Evolutionary conservation across 2,113 vertebrate species (phyloP), one percentile per base, ranked within the genome.

Genomic region (Lagopus muta): DNA sequence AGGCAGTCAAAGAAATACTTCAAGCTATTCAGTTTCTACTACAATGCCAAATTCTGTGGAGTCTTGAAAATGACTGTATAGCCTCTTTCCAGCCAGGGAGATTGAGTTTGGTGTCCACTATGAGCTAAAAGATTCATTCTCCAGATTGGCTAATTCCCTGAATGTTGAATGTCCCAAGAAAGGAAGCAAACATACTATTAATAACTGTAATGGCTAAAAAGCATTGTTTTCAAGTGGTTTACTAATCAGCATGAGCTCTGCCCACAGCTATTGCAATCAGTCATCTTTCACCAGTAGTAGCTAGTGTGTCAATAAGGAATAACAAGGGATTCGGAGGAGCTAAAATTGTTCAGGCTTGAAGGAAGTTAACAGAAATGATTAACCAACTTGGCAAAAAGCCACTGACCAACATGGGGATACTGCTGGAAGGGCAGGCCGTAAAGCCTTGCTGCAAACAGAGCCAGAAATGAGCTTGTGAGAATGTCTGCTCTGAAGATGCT

Each of bases 21-120:
- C 47, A 11, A 73, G 25, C 66, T 43, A 66, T n/a, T 30, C 22
- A 80, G 13, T 20, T 76, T 45, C 76, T 28, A 4, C 34, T 27
- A 30, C 57, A 83, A 61, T 15, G 67, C 24, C 57, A 42, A 47
- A 61, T 13, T 8, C 2, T 18, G 2, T 6, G 11, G 30, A 20
- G 43, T 28, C 38, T 42, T 9, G 42, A 36, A 38, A 48, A 38
- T 0, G 3, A n/a, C 16, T 4, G 0, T 20, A 3, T 4, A 20
- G 17, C 52, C 76, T 45, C 19, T 6, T 55, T 40, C 38, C 75
- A 72, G 52, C 22, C 4, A 21, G 27, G 21, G 43, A 45, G 34
- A 28, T 2, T 1, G 3, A 7, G 20, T 7, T 24, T 55, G 30
- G 40, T 79, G 64, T 54, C 62, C 38, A 36, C 67, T 45, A 11